Base-by-base conservation (phyloP, 2,888 invertebrate genomes). In the Melieria picta region DNA sequence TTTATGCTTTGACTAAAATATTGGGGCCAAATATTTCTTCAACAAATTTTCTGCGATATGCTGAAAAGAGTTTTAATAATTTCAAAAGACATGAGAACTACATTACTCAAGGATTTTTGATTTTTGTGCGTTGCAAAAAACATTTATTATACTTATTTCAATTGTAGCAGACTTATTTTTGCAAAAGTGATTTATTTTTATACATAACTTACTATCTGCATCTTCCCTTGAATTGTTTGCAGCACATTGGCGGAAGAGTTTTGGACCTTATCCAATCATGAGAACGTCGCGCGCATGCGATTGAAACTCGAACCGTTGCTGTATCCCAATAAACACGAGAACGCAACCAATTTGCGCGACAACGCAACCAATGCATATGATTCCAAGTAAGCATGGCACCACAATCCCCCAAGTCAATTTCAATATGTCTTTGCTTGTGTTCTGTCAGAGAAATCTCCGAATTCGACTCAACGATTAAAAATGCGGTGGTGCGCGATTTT, bases 231-330 rank as follows among this genome's bases (percentile, higher is more conserved):
- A 30, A 30, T 2, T 30, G 30, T 30, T 85, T 86, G 0, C 79
- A 89, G 89, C 4, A 79, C 82, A 46, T 72, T 76, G n/a, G 77
- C 79, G 7, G 86, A 87, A 71, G 84, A 86, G 62, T 88, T 88
- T 79, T 91, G 91, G 91, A 90, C 89, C 74, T 82, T 91, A 50
- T 90, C 91, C 0, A 88, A 88, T 57, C 89, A 90, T 76, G 91
- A 91, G 81, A 91, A 91, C 80, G 88, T 89, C 61, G 89, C 89
- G 0, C 85, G 91, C 52, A 91, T 91, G 91, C 87, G 91, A 30
- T 88, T 91, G 9, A 91, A 91, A 79, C 83, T 91, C 70, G 88
- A 88, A 73, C 90, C 89, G 1, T 90, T 90, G 79, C 83, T 89
- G 60, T 88, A 88, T 80, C 90, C 90, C 77, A 89, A 90, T 74